Base-by-base conservation (phyloP, 1,140 invertebrate species). In the Notospermus geniculatus region DNA sequence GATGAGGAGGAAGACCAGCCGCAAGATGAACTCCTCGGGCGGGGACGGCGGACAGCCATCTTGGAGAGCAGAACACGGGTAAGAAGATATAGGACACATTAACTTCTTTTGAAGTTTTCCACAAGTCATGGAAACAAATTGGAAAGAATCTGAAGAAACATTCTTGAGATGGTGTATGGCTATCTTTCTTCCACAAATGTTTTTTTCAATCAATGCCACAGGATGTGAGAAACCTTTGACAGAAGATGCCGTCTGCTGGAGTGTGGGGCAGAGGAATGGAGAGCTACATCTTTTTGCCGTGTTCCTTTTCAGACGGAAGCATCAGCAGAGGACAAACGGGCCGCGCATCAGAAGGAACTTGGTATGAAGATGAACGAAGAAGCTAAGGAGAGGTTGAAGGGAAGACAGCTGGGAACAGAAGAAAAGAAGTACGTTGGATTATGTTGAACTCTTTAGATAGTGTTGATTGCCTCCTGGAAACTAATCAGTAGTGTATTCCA, bases 311-410 rank as follows among this genome's bases (percentile, higher is more conserved):
- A 87, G 85, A 84, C 92, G 55, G 97, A 99, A 78, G 90, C 92
- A 69, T 95, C 93, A 25, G 90, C 93, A 0, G 97, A 99, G 82
- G 96, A 98, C 70, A 98, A 98, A 80, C 85, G 97, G 22, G 95
- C 96, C 73, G 88, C 94, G 72, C 94, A 98, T 86, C 97, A 99
- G 78, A 92, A 93, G 70, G 95, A 98, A 83, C 82, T 99, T 30
- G 93, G 92, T 0, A 86, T 90, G 54, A 86, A 89, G 60, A 80
- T 99, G 11, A 99, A 99, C 76, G 91, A 95, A 76, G 89, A 91
- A 56, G 97, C 97, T 0, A 89, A 90, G 68, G 91, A 93, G 70
- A 86, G 97, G 54, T 82, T 98, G 25, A 92, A 93, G 9, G 91
- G 93, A 71, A 89, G 92, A 73, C 90, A 79, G 53, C 75, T 75